Conservation (phyloP, 2,797 vertebrate genomes). For the Remorina albescens region DNA sequence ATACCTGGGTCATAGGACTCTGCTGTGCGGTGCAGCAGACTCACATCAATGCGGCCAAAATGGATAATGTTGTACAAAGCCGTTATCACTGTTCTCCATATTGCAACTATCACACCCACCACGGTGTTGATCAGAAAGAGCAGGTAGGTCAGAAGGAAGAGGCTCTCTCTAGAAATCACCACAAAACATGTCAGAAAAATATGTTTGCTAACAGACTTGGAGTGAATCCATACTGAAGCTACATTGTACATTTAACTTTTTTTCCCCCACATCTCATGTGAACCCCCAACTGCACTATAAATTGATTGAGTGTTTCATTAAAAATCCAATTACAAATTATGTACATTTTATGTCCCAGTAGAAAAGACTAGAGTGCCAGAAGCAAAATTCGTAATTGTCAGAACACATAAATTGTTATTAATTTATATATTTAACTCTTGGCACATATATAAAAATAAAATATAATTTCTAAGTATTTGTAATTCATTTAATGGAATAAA, state of each 20-base stretch:
- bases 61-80: constrained; percentile 92
- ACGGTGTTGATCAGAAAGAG: constrained; percentile 90
- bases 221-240: background rate
- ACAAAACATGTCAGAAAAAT: background rate
- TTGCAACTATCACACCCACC: constrained; percentile 82
- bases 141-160: constrained; percentile 90
- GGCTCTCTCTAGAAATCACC: constrained; percentile 82
- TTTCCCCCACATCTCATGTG: no score
- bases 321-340: background rate
- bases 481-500: no score
- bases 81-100: constrained; percentile 90
- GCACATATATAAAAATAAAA: no score
- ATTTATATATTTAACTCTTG: no score
- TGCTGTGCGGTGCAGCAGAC: constrained; percentile 86
- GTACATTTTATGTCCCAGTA: background rate
- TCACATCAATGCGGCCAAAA: constrained; percentile 91
- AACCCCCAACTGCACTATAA: background rate
- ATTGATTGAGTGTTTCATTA: background rate
- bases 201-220: background rate
- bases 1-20: constrained; percentile 91
- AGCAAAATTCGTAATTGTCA: no score
- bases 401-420: no score
- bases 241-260: no score
- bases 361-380: no score
- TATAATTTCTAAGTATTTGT: no score